phyloP scores from a whole-genome alignment of 1,140 invertebrate species.

The Globodera ellingtonae region DNA sequence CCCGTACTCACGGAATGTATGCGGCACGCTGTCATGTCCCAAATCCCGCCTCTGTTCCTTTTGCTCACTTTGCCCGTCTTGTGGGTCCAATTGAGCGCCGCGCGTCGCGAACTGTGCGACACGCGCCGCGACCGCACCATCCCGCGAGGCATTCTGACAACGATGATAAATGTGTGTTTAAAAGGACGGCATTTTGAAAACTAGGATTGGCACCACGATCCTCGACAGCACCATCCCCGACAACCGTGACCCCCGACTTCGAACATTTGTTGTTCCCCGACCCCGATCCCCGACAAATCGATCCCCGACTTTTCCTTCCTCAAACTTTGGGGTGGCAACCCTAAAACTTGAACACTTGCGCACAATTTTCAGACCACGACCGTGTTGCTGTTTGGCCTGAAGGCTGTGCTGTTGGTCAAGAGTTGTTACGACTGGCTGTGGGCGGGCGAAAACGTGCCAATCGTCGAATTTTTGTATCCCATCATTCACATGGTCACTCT shows the following conservation, averaged over 20 bases:
- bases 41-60: slow-evolving; percentile 39
- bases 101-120: slow-evolving; percentile 8
- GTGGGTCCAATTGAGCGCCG: slow-evolving; percentile 32
- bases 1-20: slow-evolving; percentile 36
- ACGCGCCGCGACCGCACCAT: slow-evolving; percentile 13
- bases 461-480: slow-evolving; percentile 50
- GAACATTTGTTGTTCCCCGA: neutral
- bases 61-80: slow-evolving; percentile 42
- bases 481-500: slow-evolving; percentile 42
- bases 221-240: neutral
- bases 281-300: no score
- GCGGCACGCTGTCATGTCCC: slow-evolving; percentile 42
- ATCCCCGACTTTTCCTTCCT: no score
- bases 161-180: slow-evolving; percentile 30
- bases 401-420: slow-evolving; percentile 34
- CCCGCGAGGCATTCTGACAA: slow-evolving; percentile 40
- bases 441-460: slow-evolving; percentile 33
- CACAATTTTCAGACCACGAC: slow-evolving; percentile 31
- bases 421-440: slow-evolving; percentile 34
- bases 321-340: neutral
- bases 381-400: slow-evolving; percentile 27
- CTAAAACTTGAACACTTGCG: neutral
- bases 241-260: neutral
- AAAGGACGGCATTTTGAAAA: neutral
- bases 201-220: no score